Evolutionary conservation across 1,140 invertebrate genomes (phyloP).

Genomic region (Cyphomyrmex costatus): DNA sequence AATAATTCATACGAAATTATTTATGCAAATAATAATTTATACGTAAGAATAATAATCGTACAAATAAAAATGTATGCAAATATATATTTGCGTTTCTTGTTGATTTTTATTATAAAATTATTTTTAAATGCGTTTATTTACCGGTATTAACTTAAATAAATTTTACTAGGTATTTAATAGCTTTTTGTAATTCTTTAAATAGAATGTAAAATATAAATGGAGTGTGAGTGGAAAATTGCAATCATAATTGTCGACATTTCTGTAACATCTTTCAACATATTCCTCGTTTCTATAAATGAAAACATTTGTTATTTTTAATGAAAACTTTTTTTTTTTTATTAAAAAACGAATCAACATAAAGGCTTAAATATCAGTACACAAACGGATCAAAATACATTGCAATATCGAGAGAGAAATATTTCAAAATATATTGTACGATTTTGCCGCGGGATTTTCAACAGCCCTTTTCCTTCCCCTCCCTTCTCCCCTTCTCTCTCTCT

Average conservation of each 20-base stretch:
- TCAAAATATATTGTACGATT: conserved; percentile 22
- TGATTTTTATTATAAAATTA: neutral
- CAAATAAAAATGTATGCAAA: neutral
- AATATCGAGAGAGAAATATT: conserved; percentile 27
- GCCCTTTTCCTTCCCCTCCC: neutral
- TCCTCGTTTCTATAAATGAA: neutral
- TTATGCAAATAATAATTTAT: neutral
- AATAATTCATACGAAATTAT: conserved; percentile 14
- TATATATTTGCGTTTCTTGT: neutral
- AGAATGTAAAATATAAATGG: neutral
- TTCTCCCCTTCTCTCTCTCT: neutral
- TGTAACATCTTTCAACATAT: neutral
- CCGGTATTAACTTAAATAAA: neutral
- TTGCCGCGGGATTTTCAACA: conserved; percentile 11
- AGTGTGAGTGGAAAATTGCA: neutral
- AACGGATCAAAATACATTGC: conserved; percentile 35
- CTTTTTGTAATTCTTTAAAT: neutral
- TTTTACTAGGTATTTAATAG: neutral
- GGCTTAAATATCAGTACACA: conserved; percentile 18
- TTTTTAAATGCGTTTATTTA: neutral
- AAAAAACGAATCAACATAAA: conserved; percentile 9
- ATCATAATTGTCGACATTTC: conserved; percentile 1
- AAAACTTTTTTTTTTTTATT: conserved; percentile 2
- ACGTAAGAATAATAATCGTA: neutral
- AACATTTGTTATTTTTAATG: neutral